A percentile compares a stretch with the other conserved stretches of the same genome.
These are phyloP conservation scores for Acronicta leporina DNA, from an alignment of 2,888 invertebrate genomes.

Conservation along the genomic window DNA sequence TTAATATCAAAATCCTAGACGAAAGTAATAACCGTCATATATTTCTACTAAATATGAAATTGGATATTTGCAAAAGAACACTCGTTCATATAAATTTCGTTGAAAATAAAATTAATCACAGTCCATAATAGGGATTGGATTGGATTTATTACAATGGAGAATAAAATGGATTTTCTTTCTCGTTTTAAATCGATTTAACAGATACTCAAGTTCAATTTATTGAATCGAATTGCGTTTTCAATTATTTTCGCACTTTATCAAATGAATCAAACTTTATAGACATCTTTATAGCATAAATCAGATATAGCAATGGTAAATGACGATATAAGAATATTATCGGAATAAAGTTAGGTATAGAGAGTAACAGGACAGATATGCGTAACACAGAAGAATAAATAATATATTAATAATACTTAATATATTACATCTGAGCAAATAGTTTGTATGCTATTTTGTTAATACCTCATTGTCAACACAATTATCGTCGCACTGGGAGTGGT, in stretches of 20 bases:
- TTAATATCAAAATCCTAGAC: conserved; percentile 7
- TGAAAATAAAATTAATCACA: conserved; percentile 26
- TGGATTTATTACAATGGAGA: conserved; percentile 28
- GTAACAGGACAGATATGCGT: too few relatives aligned
- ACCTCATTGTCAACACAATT: too few relatives aligned
- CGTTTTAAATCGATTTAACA: conserved; percentile 15
- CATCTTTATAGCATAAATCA: not conserved
- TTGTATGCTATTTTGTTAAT: too few relatives aligned
- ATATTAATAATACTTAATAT: too few relatives aligned
- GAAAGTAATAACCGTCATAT: conserved; percentile 9
- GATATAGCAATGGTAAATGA: not conserved
- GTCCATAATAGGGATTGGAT: conserved; percentile 9
- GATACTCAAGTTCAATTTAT: conserved; percentile 13
- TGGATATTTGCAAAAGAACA: conserved; percentile 13
- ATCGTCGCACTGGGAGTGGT: too few relatives aligned
- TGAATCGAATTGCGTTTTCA: conserved; percentile 5
- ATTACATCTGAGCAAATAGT: too few relatives aligned
- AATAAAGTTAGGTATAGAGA: too few relatives aligned
- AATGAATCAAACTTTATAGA: conserved; percentile 1
- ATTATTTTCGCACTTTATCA: conserved; percentile 1
- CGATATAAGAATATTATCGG: not conserved
- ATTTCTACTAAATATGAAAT: not conserved
- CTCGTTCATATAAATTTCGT: conserved; percentile 13
- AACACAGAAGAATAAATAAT: too few relatives aligned
- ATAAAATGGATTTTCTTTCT: conserved; percentile 17